A percentile compares a stretch with the other conserved stretches of the same genome.
Conservation (phyloP, 2,113 vertebrate genomes). For the Ctenomys sociabilis region DNA sequence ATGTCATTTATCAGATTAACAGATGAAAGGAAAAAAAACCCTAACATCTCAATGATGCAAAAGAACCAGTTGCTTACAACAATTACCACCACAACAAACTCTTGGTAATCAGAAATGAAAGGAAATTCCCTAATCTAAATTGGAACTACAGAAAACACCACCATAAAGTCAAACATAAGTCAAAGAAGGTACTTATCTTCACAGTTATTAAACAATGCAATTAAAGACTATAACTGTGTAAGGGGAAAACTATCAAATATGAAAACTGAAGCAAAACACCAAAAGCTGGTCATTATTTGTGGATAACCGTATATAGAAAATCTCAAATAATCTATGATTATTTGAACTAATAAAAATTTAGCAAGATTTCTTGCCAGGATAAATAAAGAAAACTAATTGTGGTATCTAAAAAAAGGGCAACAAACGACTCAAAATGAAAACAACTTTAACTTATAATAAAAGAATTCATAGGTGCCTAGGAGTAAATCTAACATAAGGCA, state of each 20-base stretch:
- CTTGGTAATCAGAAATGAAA: not conserved
- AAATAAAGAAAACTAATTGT: not conserved
- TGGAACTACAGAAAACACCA: not conserved
- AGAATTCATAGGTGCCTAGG: not conserved
- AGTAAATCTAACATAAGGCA: not conserved
- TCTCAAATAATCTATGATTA: not conserved
- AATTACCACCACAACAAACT: not conserved
- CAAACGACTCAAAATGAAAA: not conserved
- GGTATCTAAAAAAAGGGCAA: not conserved
- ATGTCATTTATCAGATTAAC: not conserved
- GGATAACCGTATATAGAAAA: not conserved
- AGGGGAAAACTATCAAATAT: not conserved
- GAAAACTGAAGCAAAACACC: not conserved
- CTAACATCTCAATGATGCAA: not conserved
- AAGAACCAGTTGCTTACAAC: slow-evolving; percentile 23
- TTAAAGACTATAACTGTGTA: not conserved
- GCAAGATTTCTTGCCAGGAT: not conserved
- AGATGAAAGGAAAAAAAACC: not conserved
- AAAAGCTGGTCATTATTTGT: not conserved
- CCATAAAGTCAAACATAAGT: not conserved
- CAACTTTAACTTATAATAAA: not conserved
- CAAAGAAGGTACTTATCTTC: not conserved
- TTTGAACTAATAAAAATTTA: slow-evolving; percentile 23
- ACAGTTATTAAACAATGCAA: not conserved
- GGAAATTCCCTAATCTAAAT: not conserved